Evolutionary conservation across 2,797 vertebrate species (phyloP).

Genomic region (Molossus molossus): DNA sequence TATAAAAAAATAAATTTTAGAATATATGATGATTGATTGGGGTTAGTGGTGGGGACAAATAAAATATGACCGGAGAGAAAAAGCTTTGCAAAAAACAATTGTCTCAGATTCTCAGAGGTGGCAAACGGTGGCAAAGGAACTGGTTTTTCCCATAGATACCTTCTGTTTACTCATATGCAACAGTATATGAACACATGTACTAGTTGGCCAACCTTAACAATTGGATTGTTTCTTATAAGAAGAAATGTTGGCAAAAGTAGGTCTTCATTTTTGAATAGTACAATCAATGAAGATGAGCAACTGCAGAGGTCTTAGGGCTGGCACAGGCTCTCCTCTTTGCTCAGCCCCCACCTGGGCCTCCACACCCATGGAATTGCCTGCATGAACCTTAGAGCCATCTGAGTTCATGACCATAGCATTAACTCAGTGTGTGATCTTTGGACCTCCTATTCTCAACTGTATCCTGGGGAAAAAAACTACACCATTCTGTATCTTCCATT

Average conservation of each 20-base stretch:
- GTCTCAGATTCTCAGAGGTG: background rate
- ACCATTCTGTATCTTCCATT: background rate
- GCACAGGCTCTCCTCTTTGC: background rate
- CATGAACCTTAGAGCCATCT: background rate
- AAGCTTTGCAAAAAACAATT: background rate
- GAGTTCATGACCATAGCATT: background rate
- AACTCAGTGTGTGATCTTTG: background rate
- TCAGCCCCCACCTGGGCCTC: fast-evolving
- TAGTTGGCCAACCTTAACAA: background rate
- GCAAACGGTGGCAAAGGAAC: too few relatives aligned
- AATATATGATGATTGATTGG: background rate
- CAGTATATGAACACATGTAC: background rate
- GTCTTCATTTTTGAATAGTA: background rate
- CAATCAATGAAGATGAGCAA: background rate
- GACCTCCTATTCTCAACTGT: background rate
- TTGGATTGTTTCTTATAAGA: background rate
- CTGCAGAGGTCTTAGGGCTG: too few relatives aligned
- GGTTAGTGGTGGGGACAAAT: background rate
- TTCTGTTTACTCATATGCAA: background rate
- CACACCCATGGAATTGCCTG: background rate
- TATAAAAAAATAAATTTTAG: constrained; percentile 24
- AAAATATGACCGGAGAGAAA: background rate
- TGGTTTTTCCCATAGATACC: background rate
- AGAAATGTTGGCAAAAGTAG: background rate
- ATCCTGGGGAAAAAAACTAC: background rate